Base-by-base conservation (phyloP, 2,797 vertebrate genomes). In the Remorina albescens region DNA sequence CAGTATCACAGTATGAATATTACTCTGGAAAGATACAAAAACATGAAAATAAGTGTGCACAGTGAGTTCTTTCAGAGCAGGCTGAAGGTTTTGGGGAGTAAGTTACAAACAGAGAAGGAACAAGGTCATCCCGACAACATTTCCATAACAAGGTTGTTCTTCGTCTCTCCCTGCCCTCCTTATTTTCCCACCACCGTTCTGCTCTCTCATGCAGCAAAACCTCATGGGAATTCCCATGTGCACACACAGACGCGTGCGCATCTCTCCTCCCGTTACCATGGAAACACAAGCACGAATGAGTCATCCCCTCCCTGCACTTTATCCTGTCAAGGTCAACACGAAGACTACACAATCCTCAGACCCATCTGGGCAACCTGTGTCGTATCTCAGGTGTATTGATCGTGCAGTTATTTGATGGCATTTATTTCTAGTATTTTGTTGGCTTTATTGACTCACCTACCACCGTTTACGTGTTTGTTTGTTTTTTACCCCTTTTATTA, bases 241-340 rank as follows among this genome's bases (percentile, higher is more conserved):
- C 49, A 30, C 58, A 13, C 41, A 21, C 42, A 32, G 28, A 49
- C 61, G n/a, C n/a, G n/a, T n/a, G 23, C 19, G 2, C 57, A 10
- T 51, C 64, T 72, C 58, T 64, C 41, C 63, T 74, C 66, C 78
- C 0, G 78, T 93, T 90, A 72, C 88, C 82, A 3, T 86, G 87
- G 88, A 84, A 89, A 91, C 88, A 23, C 51, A 36, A 5, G 65
- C 47, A 55, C 18, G 49, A 71, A 60, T 84, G 86, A 87, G 74
- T 89, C 88, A 85, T 51, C 46, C 21, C 54, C 11, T 32, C 58
- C 49, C 50, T 25, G 21, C 57, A 51, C 42, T 25, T 67, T 69
- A n/a, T 42, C 73, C 71, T 30, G 55, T 51, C 77, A 89, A 88
- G 78, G 84, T 89, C 87, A 83, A 61, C 37, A 42, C 5, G 18